Evolutionary conservation across 2,888 invertebrate genomes (phyloP).

Genomic region (Sthenelais limicola): DNA sequence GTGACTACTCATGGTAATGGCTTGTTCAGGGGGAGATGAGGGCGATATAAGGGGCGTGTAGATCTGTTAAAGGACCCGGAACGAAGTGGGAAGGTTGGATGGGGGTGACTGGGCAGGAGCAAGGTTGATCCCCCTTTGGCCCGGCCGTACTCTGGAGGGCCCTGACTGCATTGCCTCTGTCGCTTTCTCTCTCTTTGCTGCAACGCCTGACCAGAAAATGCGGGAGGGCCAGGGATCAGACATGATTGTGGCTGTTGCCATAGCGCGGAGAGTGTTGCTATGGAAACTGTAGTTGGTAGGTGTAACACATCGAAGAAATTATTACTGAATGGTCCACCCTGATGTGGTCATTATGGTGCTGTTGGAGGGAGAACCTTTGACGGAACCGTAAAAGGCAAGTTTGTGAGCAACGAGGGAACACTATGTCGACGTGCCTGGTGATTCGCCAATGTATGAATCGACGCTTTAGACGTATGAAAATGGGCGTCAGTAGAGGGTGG

Average conservation of each 20-base stretch:
- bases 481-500: background rate
- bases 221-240: no score
- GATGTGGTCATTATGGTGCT: constrained; percentile 25
- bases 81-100: background rate
- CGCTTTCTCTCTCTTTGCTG: no score
- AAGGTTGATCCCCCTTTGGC: no score
- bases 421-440: no score
- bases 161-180: no score
- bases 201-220: no score
- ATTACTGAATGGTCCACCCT: constrained; percentile 3
- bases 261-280: no score
- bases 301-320: no score
- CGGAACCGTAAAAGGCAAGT: constrained; percentile 29
- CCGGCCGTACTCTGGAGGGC: no score
- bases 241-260: no score
- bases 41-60: background rate
- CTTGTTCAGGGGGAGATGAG: constrained; percentile 19
- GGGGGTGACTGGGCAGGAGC: background rate
- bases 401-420: no score
- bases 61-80: background rate
- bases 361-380: constrained; percentile 1
- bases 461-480: background rate
- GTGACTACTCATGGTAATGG: constrained; percentile 20
- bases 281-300: no score
- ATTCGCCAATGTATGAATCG: background rate